Evolutionary conservation across 2,113 vertebrate species (phyloP).

Genomic region (Otus sunia): DNA sequence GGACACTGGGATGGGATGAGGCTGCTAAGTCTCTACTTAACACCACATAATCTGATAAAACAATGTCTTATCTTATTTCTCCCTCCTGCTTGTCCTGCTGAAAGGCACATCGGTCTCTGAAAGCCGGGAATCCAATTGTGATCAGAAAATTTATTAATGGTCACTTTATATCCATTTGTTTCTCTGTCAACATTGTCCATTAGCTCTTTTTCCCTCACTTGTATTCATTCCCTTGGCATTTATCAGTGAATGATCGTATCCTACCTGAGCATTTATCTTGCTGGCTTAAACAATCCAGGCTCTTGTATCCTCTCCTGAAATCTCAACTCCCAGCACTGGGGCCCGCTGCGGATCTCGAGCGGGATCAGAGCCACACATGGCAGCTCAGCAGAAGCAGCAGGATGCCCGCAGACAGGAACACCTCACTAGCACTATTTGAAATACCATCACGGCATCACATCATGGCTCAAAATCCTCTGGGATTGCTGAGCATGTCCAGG

Average conservation of each 20-base stretch:
- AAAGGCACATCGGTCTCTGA: not conserved
- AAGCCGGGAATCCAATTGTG: not conserved
- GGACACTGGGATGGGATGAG: not conserved
- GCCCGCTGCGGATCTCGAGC: rapidly evolving
- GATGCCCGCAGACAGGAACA: not conserved
- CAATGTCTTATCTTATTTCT: not conserved
- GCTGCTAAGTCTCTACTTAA: not conserved
- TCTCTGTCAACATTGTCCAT: not conserved
- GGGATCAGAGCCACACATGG: not conserved
- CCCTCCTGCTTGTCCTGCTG: not conserved
- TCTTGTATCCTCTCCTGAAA: not conserved
- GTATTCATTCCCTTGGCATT: not conserved
- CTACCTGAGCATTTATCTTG: not conserved
- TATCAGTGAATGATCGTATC: not conserved
- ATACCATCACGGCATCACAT: not conserved
- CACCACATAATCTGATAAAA: not conserved
- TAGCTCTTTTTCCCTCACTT: not conserved
- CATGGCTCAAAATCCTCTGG: not conserved
- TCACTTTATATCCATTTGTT: not conserved
- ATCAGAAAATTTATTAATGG: not conserved
- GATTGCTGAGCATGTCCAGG: not conserved
- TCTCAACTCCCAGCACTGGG: rapidly evolving
- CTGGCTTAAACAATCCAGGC: not conserved
- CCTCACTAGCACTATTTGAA: not conserved
- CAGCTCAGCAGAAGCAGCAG: not conserved